Evolutionary conservation across 1,140 invertebrate genomes (phyloP), one percentile per base, ranked within the genome.

Genomic region (Orchesella cincta): DNA sequence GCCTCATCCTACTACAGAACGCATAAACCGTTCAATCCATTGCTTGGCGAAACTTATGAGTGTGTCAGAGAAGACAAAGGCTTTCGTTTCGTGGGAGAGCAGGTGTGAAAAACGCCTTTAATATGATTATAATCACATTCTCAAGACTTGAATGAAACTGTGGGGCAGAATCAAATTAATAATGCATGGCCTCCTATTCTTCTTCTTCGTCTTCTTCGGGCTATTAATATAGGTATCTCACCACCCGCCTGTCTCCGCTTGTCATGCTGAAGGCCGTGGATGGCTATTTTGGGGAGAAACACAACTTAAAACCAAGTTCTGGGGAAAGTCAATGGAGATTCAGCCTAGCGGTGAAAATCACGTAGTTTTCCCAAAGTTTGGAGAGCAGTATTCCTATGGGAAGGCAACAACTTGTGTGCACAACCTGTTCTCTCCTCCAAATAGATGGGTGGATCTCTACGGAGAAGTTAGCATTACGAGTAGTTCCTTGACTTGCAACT

Each of bases 301-400:
- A 1, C 86, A 92, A 79, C 93, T 94, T 78, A 94, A 93, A 86
- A 92, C 93, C 31, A 94, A 93, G 85, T 96, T 96, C 87, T 95
- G 93, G 93, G 93, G 93, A 75, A 95, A 94, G 86, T 94, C 93
- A 35, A 93, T 96, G 88, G 93, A 95, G 86, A 92, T 95, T 84
- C 92, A 94, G 83, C 93, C 94, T 0, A 89, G 92, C 39, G 93
- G 93, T 70, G 84, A 85, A 57, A 84, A 88, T 62, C 83, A 85
- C 71, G 79, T 85, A 29, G 73, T 81, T 46, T 79, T 83, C 46
- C 85, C 86, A 31, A 88, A 87, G 84, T 86, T 83, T 81, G 82
- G 83, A 34, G 90, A 93, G 83, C 88, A 91, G 81, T 94, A 94
- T 83, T 88, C 87, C 46, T 94, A 93, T 92, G 94, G 94, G 85